Evolutionary conservation across 35 echinoderm and acorn worm species (phyloP), one percentile per base, ranked within the genome.

Genomic region (Lytechinus pictus): DNA sequence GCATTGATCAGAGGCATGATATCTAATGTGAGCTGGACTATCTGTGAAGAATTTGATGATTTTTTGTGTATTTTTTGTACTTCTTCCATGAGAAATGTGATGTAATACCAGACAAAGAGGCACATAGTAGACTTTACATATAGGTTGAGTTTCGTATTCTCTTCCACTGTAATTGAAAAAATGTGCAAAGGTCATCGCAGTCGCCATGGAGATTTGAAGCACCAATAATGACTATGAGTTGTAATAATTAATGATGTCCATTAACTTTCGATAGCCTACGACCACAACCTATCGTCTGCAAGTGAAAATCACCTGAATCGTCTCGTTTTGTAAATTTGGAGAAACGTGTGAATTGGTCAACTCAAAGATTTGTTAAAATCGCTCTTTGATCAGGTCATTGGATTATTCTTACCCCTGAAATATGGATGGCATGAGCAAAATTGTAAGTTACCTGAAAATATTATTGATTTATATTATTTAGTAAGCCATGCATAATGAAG

Each of bases 371-470:
- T 79, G 21, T 14, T 79, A 79, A 79, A 24, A 19, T 4, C 7
- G 66, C 8, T 79, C n/a, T 79, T n/a, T 3, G n/a, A 79, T 27
- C 66, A 24, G 6, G 16, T 79, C 19, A 5, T 16, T 79, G 66
- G 66, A 79, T 24, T 79, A 79, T 79, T 79, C 66, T 79, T 7
- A 79, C 66, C 7, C 12, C 66, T 4, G 19, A 24, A 79, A 79
- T 24, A 79, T 79, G 66, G 66, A 79, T 79, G 66, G 66, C 19
- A 79, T 79, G 66, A 79, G 66, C 66, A 79, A 79, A 79, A 79
- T 79, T 79, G 66, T 79, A 79, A 79, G 66, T 79, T 79, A 79
- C 14, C 5, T 79, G 4, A 24, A 79, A 79, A 79, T 79, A 14
- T 24, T 79, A 79, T 79, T 5, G 9, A 10, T 13, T 58, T 79